Evolutionary conservation across 1,140 invertebrate genomes (phyloP), one percentile per base, ranked within the genome.

Genomic region (Rhagoletis pomonella): DNA sequence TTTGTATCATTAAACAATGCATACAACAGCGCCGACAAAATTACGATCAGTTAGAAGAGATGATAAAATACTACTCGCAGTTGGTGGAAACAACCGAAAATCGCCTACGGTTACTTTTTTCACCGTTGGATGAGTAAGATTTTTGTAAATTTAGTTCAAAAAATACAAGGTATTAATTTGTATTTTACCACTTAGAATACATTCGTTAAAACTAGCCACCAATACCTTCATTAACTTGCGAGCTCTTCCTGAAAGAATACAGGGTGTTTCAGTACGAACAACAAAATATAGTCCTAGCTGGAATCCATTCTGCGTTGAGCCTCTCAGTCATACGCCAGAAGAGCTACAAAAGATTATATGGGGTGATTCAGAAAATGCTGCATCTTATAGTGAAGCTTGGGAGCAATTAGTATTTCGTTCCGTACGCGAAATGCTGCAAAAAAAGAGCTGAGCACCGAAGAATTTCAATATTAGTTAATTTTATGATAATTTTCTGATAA

Each of bases 301-400:
- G 87, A 64, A 58, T n/a, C 87, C 87, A 1, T 87, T 87, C 58
- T 65, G 67, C 39, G 19, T 87, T 85, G 81, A 87, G 29, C 60
- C 77, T 42, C 59, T 60, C 60, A 87, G 59, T 10, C 67, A 87
- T 59, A 73, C 86, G n/a, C 47, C 39, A n/a, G 58, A 77, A 44
- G 67, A 87, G 60, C 4, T 77, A 9, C 47, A 42, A 60, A 19
- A 77, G 4, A 77, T 59, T 44, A 87, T 87, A 58, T 87, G 86
- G 86, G 50, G 42, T 42, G 59, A 77, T 60, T 59, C 50, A 0
- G 14, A 87, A 44, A 58, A 73, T 7, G 65, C 55, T 60, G 17
- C 50, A 39, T 14, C 9, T 4, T 73, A 87, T 69, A 73, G 65
- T 59, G 67, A 87, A 60, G 59, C 55, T 10, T 87, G 86, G 86